phyloP scores from a whole-genome alignment of 2,797 vertebrate genomes.

The Synanceia verrucosa region DNA sequence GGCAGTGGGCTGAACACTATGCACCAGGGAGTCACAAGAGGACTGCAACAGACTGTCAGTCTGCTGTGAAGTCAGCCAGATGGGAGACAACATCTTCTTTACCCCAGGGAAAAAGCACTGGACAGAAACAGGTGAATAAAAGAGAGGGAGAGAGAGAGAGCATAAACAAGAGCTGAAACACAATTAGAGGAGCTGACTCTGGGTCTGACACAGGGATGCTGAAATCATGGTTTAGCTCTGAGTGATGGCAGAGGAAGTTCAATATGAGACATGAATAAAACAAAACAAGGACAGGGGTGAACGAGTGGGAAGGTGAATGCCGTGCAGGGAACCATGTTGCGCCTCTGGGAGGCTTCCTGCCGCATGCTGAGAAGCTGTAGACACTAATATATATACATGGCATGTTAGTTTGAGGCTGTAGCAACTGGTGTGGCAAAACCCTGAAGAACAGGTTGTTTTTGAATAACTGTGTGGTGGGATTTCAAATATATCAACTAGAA shows the following conservation, averaged over 20 bases:
- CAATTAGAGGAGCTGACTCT: slow-evolving; percentile 49
- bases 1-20: slow-evolving; percentile 42
- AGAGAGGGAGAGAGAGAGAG: not conserved
- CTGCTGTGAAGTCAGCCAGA: slow-evolving; percentile 79
- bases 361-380: slow-evolving; percentile 22
- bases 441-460: slow-evolving; percentile 18
- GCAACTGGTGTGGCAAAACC: slow-evolving; percentile 15
- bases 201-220: slow-evolving; percentile 35
- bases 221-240: slow-evolving; percentile 32
- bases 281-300: slow-evolving; percentile 45
- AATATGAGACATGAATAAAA: slow-evolving; percentile 64
- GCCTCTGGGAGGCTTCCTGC: slow-evolving; percentile 29
- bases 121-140: slow-evolving; percentile 57
- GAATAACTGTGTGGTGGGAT: slow-evolving; percentile 15
- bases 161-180: slow-evolving; percentile 22
- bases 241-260: slow-evolving; percentile 47
- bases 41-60: slow-evolving; percentile 67
- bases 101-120: slow-evolving; percentile 70
- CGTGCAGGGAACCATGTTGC: slow-evolving; percentile 42
- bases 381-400: slow-evolving; percentile 37
- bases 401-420: slow-evolving; percentile 20
- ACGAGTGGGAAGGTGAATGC: slow-evolving; percentile 28
- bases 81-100: slow-evolving; percentile 78
- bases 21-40: slow-evolving; percentile 63
- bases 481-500: slow-evolving; percentile 25